phyloP scores from a whole-genome alignment of 1,140 invertebrate species.

The Drosophila auraria region DNA sequence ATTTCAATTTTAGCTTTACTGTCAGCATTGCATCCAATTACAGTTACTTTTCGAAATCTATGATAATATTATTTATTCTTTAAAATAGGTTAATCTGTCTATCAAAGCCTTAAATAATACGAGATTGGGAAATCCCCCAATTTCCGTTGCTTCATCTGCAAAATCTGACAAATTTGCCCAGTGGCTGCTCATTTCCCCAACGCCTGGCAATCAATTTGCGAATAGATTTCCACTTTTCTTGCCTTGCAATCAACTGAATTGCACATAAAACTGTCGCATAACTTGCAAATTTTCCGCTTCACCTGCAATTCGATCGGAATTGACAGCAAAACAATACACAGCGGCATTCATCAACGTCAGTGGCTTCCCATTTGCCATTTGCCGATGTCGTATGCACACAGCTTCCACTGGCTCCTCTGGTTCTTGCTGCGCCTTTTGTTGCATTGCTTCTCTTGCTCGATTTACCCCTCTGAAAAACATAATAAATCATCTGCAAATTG shows the following conservation, averaged over 20 bases:
- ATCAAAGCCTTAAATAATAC: background rate
- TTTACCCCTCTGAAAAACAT: slow-evolving; percentile 43
- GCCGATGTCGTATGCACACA: slow-evolving; percentile 68
- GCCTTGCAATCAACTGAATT: slow-evolving; percentile 24
- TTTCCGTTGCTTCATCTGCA: background rate
- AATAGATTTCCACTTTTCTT: slow-evolving; percentile 25
- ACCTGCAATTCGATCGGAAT: slow-evolving; percentile 73
- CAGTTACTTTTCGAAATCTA: slow-evolving; percentile 16
- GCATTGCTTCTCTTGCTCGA: background rate
- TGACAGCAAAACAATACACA: slow-evolving; percentile 81
- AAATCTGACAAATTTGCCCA: background rate
- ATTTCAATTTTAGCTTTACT: background rate
- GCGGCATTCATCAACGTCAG: slow-evolving; percentile 79
- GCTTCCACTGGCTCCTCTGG: slow-evolving; percentile 12
- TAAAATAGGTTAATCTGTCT: background rate
- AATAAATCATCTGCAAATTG: slow-evolving; percentile 84
- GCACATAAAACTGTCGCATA: slow-evolving; percentile 68
- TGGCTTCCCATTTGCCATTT: slow-evolving; percentile 43
- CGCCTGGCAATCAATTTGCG: slow-evolving; percentile 49
- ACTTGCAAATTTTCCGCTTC: slow-evolving; percentile 81
- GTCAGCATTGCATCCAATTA: slow-evolving; percentile 1
- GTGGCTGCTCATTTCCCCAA: background rate
- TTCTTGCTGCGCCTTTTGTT: slow-evolving; percentile 9
- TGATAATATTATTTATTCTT: background rate
- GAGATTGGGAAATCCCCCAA: too few species aligned